A percentile compares a stretch with the other conserved stretches of the same genome.
These are phyloP conservation scores for Hypolimnas misippus DNA, from an alignment of 2,888 invertebrate species.

Conservation along the genomic window DNA sequence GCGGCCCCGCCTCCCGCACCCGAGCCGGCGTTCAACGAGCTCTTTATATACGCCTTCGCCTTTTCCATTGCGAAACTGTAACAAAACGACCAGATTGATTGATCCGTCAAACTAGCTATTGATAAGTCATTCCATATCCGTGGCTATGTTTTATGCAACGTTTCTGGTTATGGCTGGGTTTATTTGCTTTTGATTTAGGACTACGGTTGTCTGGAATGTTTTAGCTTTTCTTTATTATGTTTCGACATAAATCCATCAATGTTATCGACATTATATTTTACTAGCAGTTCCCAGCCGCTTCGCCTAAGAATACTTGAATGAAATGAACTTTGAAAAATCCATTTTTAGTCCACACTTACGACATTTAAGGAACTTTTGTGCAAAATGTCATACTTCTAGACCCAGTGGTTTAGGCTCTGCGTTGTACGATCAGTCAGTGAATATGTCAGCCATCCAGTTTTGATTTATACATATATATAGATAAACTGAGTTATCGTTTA, in stretches of 20 bases:
- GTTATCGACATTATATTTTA: background rate
- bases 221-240: conserved; percentile 8
- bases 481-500: background rate
- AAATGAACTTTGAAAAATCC: no score
- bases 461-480: background rate
- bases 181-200: conserved; percentile 17
- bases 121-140: conserved; percentile 17
- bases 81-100: conserved; percentile 28
- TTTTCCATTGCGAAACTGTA: conserved; percentile 81
- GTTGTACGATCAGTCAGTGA: no score
- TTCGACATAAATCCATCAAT: background rate
- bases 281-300: no score
- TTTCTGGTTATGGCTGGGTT: background rate
- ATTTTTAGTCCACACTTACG: no score
- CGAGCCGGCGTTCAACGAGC: conserved; percentile 85
- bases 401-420: no score
- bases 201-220: conserved; percentile 1
- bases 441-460: no score
- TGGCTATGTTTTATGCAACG: conserved; percentile 15
- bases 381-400: no score
- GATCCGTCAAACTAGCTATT: conserved; percentile 11
- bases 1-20: conserved; percentile 63
- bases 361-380: no score
- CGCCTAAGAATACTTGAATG: no score
- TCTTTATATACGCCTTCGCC: conserved; percentile 89